These are phyloP conservation scores for Toxotes jaculatrix DNA, from an alignment of 2,113 vertebrate species.

Conservation along the genomic window DNA sequence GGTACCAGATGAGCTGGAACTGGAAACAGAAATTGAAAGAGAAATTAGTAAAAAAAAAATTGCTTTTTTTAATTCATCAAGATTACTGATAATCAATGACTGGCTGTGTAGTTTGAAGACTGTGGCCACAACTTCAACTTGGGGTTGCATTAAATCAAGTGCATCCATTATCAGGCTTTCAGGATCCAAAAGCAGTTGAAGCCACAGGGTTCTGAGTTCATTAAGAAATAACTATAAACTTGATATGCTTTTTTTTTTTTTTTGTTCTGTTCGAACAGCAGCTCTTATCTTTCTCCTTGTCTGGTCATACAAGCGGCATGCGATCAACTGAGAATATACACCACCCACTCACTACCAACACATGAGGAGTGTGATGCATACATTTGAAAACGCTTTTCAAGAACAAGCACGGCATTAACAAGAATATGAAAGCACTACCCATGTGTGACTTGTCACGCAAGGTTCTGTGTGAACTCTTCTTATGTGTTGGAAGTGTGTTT, in stretches of 20 bases:
- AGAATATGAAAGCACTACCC: slow-evolving; percentile 5
- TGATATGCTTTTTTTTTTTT: slow-evolving; percentile 42
- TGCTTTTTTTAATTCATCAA: neutral
- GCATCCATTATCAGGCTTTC: neutral
- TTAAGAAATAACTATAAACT: neutral
- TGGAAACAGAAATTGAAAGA: slow-evolving; percentile 36
- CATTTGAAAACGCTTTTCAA: slow-evolving; percentile 11
- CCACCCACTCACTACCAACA: slow-evolving; percentile 62
- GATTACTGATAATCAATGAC: neutral
- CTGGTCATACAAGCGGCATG: slow-evolving; percentile 74
- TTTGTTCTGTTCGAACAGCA: slow-evolving; percentile 43
- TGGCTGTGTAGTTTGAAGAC: slow-evolving; percentile 43
- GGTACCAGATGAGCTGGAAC: slow-evolving; percentile 75
- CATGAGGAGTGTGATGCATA: slow-evolving; percentile 28
- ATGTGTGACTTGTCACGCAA: slow-evolving; percentile 8
- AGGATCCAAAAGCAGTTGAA: slow-evolving; percentile 41
- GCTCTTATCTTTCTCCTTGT: slow-evolving; percentile 20
- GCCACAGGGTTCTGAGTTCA: slow-evolving; percentile 58
- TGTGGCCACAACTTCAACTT: slow-evolving; percentile 60
- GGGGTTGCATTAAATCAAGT: neutral
- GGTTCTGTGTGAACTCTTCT: slow-evolving; percentile 11
- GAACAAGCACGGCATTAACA: slow-evolving; percentile 17
- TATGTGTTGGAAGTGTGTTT: slow-evolving; percentile 71
- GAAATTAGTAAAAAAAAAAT: slow-evolving; percentile 2
- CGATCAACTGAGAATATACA: slow-evolving; percentile 43